These are phyloP conservation scores for Spilarctia lutea DNA, from an alignment of 2,888 invertebrate species.

Conservation along the genomic window DNA sequence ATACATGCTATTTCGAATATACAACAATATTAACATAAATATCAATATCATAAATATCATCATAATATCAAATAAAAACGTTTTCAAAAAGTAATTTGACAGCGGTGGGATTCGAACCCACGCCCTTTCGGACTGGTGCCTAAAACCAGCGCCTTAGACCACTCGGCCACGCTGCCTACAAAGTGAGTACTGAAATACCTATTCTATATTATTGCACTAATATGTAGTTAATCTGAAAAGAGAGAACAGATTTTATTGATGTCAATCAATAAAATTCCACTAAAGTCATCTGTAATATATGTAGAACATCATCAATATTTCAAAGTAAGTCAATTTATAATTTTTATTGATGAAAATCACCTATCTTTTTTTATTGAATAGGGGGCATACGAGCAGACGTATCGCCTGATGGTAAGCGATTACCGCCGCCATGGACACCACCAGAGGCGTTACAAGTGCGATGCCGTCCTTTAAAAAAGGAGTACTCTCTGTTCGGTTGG, in stretches of 20 bases:
- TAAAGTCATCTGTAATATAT: neutral
- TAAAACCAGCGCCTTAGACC: conserved; percentile 91
- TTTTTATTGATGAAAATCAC: neutral
- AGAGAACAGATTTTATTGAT: too few species aligned
- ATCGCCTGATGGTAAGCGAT: too few species aligned
- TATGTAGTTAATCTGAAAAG: neutral
- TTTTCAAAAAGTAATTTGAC: conserved; percentile 69
- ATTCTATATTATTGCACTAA: neutral
- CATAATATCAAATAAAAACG: neutral
- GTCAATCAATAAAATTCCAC: neutral
- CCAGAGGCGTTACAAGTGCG: too few species aligned
- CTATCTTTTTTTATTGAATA: too few species aligned
- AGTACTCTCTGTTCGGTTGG: too few species aligned
- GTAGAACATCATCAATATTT: neutral
- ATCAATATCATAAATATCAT: too few species aligned
- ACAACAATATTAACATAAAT: too few species aligned
- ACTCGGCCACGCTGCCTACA: conserved; percentile 88
- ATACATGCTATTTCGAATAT: too few species aligned
- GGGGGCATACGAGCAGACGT: too few species aligned
- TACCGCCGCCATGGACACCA: too few species aligned
- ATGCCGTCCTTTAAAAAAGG: too few species aligned
- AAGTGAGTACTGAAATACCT: neutral
- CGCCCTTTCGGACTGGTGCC: conserved; percentile 91
- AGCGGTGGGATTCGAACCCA: conserved; percentile 91
- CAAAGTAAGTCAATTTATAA: neutral